Base-by-base conservation (phyloP, 2,888 invertebrate genomes). In the Crocallis elinguaria region DNA sequence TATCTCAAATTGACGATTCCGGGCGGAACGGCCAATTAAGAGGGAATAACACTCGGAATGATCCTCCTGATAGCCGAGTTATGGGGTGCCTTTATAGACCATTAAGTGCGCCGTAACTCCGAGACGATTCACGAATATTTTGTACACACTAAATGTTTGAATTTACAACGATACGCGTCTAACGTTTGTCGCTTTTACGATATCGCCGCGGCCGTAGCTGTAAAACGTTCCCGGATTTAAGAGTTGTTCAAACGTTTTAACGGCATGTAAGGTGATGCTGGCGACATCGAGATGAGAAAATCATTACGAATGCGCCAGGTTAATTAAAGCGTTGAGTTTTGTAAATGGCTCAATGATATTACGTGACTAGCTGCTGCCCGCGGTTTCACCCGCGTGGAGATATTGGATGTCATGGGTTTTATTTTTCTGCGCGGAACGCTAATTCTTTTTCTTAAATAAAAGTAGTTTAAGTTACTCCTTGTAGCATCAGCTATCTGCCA, bases 1-100 rank as follows among this genome's bases (percentile, higher is more conserved):
- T 90, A 91, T 88, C 90, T 86, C 79, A 82, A 90, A 91, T 90
- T 88, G 90, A 85, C 87, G 86, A 88, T 88, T 89, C 88, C 86
- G 85, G 76, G 39, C 87, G 88, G 88, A 88, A 88, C 84, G 84
- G 78, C 82, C 89, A 89, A 89, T 90, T 88, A 90, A 86, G 86
- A 82, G 82, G 79, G 88, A 82, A 86, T 90, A 89, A 90, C 88
- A 88, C 84, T 82, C 74, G 79, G 76, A 81, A 84, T 80, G 85
- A 86, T 84, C 81, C 82, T 70, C 66, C 81, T 75, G 90, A 91
- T 90, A 90, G 85, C 81, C 84, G 75, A 89, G 87, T 89, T 89
- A 88, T 86, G 82, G 89, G 88, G 89, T 86, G 87, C 76, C 80
- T 89, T 91, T 89, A 89, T 89, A 71, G 86, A 67, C 86, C 88